These are phyloP conservation scores for Brachyistius frenatus DNA, from an alignment of 2,113 vertebrate genomes.

Conservation along the genomic window DNA sequence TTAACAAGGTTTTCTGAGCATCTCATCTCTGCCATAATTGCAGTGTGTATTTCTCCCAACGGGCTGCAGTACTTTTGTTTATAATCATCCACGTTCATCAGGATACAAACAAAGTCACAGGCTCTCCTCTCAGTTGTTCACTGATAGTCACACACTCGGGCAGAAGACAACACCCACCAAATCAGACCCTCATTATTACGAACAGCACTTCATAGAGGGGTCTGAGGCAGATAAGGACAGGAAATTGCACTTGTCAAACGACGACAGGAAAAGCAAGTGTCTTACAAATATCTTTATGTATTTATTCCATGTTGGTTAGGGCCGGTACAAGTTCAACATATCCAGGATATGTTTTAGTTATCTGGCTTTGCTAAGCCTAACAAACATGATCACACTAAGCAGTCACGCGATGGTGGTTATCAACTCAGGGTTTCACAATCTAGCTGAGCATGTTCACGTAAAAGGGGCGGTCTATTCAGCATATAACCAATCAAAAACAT, in stretches of 20 bases:
- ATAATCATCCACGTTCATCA: conserved; percentile 62
- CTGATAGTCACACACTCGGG: conserved; percentile 1
- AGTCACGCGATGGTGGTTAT: no score
- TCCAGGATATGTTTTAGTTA: no score
- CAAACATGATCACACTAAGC: no score
- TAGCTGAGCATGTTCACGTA: no score
- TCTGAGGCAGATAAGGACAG: background rate
- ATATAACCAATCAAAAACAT: no score
- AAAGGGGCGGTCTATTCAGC: no score
- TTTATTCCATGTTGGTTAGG: background rate
- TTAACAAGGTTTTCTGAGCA: conserved; percentile 74
- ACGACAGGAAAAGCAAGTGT: background rate
- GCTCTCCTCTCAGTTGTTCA: background rate
- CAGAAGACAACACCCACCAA: conserved; percentile 18
- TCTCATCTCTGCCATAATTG: conserved; percentile 73
- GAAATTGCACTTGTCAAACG: background rate
- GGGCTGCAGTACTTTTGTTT: conserved; percentile 69
- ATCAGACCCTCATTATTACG: conserved; percentile 33
- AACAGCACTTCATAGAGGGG: background rate
- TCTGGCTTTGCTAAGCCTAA: no score
- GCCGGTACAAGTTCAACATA: no score
- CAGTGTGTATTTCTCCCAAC: conserved; percentile 71
- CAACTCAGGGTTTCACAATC: no score
- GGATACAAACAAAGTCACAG: conserved; percentile 62
- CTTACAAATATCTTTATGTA: background rate